Conservation (phyloP, 2,113 vertebrate genomes). For the Tragulus kanchil region DNA sequence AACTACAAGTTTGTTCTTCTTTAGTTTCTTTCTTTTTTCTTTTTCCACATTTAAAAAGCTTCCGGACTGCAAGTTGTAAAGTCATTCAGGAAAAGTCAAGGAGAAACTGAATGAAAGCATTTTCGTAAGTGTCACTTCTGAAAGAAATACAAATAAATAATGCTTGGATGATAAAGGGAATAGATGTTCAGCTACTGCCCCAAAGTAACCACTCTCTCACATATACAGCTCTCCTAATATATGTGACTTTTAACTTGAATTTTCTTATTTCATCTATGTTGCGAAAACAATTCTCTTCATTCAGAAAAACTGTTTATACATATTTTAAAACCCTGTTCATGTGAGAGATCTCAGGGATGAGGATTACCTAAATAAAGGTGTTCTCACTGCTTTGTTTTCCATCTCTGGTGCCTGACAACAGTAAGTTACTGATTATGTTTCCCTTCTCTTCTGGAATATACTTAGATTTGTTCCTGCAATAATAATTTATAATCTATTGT, state of each 20-base stretch:
- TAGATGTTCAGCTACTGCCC: neutral
- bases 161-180: neutral
- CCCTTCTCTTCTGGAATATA: neutral
- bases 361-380: neutral
- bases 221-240: neutral
- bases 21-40: neutral
- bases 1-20: neutral
- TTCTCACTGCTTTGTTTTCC: neutral
- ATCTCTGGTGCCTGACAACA: neutral
- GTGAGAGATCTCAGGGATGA: neutral
- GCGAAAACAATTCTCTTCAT: neutral
- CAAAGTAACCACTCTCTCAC: neutral
- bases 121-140: constrained; percentile 5
- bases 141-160: neutral
- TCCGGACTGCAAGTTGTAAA: constrained; percentile 22
- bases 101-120: neutral
- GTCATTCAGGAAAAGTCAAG: neutral
- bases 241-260: neutral
- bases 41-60: too few relatives aligned
- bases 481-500: neutral
- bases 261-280: constrained; percentile 14
- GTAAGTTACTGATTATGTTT: neutral
- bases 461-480: neutral
- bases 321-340: neutral
- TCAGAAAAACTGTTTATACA: neutral